phyloP scores from a whole-genome alignment of 2,888 invertebrate species.

The Xestoiulus laeticollis region DNA sequence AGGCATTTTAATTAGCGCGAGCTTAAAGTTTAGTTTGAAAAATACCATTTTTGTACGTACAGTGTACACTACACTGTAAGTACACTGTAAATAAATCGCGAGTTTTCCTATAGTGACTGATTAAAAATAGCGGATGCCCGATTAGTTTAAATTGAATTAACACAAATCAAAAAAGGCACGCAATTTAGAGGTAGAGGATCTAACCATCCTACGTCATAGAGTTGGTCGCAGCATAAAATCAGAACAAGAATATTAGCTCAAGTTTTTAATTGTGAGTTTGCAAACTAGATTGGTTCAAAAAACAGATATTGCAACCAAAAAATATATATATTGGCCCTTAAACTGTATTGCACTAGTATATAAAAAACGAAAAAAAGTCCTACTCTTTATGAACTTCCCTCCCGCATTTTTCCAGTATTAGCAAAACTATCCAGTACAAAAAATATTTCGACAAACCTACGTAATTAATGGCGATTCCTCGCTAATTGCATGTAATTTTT shows the following conservation, averaged over 20 bases:
- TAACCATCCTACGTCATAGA: background rate
- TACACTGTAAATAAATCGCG: background rate
- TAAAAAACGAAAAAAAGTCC: too few relatives aligned
- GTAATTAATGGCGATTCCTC: background rate
- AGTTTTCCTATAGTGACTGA: background rate
- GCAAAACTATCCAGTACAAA: background rate
- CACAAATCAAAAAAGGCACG: background rate
- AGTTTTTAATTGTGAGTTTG: too few relatives aligned
- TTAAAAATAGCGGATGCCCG: background rate
- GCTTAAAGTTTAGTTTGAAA: background rate
- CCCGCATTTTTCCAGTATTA: too few relatives aligned
- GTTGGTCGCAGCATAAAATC: background rate
- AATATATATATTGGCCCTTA: too few relatives aligned
- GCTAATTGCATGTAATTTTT: background rate
- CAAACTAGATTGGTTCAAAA: too few relatives aligned
- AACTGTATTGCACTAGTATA: too few relatives aligned
- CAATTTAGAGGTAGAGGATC: background rate
- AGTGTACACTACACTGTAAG: too few relatives aligned
- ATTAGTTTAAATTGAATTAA: background rate
- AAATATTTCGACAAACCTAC: background rate
- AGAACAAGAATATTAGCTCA: too few relatives aligned
- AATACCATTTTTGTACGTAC: conserved; percentile 9
- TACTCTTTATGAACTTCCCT: background rate
- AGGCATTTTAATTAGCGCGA: background rate
- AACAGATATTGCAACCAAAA: too few relatives aligned